Evolutionary conservation across 2,113 vertebrate species (phyloP).

Genomic region (Prunella himalayana): DNA sequence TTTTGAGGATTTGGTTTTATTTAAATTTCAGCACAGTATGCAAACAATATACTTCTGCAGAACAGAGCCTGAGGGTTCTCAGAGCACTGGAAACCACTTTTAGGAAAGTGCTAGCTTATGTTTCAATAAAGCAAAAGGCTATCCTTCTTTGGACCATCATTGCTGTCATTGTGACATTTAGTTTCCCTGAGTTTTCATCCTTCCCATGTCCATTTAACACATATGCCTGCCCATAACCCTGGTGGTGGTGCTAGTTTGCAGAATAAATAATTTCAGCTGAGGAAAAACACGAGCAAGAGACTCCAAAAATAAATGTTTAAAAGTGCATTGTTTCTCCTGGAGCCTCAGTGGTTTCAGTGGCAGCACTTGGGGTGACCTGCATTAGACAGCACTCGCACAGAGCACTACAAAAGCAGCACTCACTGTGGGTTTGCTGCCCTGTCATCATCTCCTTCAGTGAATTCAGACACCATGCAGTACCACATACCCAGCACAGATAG

Average conservation of each 20-base stretch:
- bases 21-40: background rate
- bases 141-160: background rate
- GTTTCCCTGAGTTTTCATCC: background rate
- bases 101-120: background rate
- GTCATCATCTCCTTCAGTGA: background rate
- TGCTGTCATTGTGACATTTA: background rate
- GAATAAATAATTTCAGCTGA: background rate
- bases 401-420: background rate
- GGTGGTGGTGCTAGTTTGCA: background rate
- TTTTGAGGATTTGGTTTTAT: too few relatives aligned
- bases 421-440: background rate
- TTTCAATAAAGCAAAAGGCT: background rate
- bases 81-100: background rate
- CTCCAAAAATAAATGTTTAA: background rate
- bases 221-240: background rate
- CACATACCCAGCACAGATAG: background rate
- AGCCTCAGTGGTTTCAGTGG: background rate
- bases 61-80: background rate
- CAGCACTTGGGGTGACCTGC: background rate
- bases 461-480: background rate
- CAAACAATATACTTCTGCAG: background rate
- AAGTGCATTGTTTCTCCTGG: background rate
- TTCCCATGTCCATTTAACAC: background rate
- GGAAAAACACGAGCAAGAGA: background rate
- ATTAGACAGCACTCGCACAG: background rate